Conservation (phyloP, 2,797 vertebrate genomes). For the Bovichtus diacanthus region DNA sequence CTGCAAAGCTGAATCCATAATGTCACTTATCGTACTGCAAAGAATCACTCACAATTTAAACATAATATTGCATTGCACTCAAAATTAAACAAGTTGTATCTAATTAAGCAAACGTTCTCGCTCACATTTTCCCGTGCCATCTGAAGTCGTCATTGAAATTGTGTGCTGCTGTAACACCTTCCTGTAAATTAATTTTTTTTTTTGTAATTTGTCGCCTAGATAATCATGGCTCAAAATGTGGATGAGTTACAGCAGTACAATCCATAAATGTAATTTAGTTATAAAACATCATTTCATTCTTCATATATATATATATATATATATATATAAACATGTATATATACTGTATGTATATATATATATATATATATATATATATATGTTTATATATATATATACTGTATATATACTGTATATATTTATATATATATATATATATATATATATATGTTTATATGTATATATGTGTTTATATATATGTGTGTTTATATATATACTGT, state of each 20-base stretch:
- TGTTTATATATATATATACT: not conserved
- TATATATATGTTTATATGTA: too few relatives aligned
- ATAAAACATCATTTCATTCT: conserved; percentile 5
- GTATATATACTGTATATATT: not conserved
- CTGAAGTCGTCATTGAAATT: conserved; percentile 26
- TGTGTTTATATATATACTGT: too few relatives aligned
- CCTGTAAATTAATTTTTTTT: too few relatives aligned
- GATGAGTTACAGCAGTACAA: conserved; percentile 85
- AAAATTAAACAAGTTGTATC: conserved; percentile 48
- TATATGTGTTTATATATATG: too few relatives aligned
- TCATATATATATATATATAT: too few relatives aligned
- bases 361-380: too few relatives aligned
- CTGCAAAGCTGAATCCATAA: conserved; percentile 21
- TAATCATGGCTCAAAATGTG: conserved; percentile 85
- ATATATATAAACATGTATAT: not conserved
- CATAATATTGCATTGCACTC: conserved; percentile 19
- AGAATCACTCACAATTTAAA: conserved; percentile 46
- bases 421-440: not conserved
- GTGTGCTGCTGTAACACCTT: conserved; percentile 16
- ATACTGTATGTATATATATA: not conserved
- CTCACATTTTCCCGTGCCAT: conserved; percentile 18
- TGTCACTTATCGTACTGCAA: conserved; percentile 32
- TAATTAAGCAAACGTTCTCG: conserved; percentile 51
- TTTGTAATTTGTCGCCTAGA: conserved; percentile 69
- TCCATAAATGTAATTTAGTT: conserved; percentile 75